Conservation (phyloP, 1,140 invertebrate species). For the Euborellia annulipes region DNA sequence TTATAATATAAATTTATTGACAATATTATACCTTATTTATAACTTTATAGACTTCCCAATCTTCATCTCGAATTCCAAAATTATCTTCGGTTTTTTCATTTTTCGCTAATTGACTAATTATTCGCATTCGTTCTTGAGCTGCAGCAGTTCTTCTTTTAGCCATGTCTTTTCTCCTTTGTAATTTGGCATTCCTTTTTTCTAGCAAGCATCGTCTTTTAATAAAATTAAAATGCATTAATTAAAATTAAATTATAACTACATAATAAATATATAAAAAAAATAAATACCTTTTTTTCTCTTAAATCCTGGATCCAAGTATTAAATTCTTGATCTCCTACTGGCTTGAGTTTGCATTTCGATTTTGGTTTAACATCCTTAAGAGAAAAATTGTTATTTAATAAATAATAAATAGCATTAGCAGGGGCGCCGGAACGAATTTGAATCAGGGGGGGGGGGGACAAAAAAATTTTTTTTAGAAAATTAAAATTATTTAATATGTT, state of each 20-base stretch:
- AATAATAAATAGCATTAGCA: too few species aligned
- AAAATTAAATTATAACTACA: slow-evolving; percentile 11
- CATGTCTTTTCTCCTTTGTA: slow-evolving; percentile 72
- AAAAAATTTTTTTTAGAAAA: too few species aligned
- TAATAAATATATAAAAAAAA: slow-evolving; percentile 5
- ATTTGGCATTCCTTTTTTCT: slow-evolving; percentile 46
- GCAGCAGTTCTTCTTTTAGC: slow-evolving; percentile 74
- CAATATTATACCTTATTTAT: slow-evolving; percentile 54
- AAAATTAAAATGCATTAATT: slow-evolving; percentile 8
- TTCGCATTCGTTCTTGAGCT: slow-evolving; percentile 82
- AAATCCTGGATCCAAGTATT: neutral
- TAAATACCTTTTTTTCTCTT: slow-evolving; percentile 8
- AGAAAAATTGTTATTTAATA: too few species aligned
- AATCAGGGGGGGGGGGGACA: too few species aligned
- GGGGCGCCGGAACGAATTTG: too few species aligned
- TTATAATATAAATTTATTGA: too few species aligned
- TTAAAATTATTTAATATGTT: too few species aligned
- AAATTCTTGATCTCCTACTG: too few species aligned
- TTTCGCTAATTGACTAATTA: slow-evolving; percentile 74
- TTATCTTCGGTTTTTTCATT: slow-evolving; percentile 74
- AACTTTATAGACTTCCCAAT: slow-evolving; percentile 92
- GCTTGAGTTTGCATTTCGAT: too few species aligned
- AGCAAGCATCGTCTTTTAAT: slow-evolving; percentile 40
- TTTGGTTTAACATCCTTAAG: too few species aligned
- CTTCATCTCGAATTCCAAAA: slow-evolving; percentile 83